Evolutionary conservation across 2,888 invertebrate genomes (phyloP), one percentile per base, ranked within the genome.

Genomic region (Netelia inedita): DNA sequence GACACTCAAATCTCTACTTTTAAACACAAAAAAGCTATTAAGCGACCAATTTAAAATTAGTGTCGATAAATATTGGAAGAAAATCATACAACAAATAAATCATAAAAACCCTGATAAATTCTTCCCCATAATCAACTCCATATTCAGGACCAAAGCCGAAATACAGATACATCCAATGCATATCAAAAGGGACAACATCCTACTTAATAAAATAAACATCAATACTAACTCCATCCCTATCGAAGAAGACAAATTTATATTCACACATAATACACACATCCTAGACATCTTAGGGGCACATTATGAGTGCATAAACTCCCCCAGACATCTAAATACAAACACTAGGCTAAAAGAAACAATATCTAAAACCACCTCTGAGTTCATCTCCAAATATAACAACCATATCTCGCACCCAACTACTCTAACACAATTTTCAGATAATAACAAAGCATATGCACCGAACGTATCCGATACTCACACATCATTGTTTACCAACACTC

Each of bases 81-180:
- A 72, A 57, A 21, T 66, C 1, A 43, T 66, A 10, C 21, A 41
- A 23, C 11, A 43, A 2, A 82, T 82, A 6, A 43, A 68, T 9
- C 82, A 75, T 1, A 23, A 41, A 19, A 76, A 76, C 5, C 50
- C 82, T 0, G 63, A 65, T 14, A 76, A 74, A n/a, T 82, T 76
- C n/a, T 82, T 82, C 97, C 96, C 97, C 87, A 76, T 92, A 92
- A 83, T 89, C 84, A 85, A 71, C 88, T 76, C 55, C 9, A 66
- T 81, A 1, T 81, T 81, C 55, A 53, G 81, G 28, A 55, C 21
- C 0, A 68, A 75, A 65, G 5, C 21, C 3, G 1, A 2, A 0
- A 46, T 59, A 6, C 68, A 41, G 23, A 3, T 76, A 1, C 14
- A 23, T 41, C 2, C 11, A 1, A 43, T 76, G 0, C 68, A 68